These are phyloP conservation scores for Hucho hucho DNA, from an alignment of 2,113 vertebrate species.

Conservation along the genomic window DNA sequence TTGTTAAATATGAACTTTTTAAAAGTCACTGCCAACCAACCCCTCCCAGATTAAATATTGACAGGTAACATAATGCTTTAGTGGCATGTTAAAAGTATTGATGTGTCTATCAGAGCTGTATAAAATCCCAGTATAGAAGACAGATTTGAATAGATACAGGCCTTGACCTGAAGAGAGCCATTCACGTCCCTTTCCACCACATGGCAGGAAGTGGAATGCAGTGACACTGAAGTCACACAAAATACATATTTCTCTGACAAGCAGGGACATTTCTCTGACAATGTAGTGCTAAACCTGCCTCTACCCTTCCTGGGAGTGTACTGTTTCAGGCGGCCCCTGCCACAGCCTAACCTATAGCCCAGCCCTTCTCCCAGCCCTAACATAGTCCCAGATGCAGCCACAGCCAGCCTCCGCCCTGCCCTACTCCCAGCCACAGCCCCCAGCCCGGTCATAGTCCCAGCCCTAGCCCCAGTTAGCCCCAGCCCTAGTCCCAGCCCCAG, in stretches of 20 bases:
- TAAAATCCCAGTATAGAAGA: slow-evolving; percentile 5
- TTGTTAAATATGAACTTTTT: slow-evolving; percentile 61
- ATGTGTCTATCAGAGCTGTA: slow-evolving; percentile 30
- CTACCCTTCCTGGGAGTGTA: too few relatives aligned
- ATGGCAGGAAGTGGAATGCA: not conserved
- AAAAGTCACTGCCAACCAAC: slow-evolving; percentile 38
- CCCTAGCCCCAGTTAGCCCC: too few relatives aligned
- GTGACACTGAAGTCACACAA: not conserved
- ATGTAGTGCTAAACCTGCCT: not conserved
- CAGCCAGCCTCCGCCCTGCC: not conserved
- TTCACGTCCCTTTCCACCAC: not conserved
- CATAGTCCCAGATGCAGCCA: not conserved
- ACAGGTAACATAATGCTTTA: slow-evolving; percentile 41
- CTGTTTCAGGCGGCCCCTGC: not conserved
- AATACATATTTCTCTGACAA: not conserved
- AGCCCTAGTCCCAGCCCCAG: too few relatives aligned
- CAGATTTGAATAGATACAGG: not conserved
- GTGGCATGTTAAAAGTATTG: slow-evolving; percentile 35
- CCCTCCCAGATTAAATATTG: slow-evolving; percentile 65
- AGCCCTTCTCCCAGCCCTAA: not conserved
- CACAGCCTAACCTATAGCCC: not conserved
- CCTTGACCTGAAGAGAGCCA: not conserved
- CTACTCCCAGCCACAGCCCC: not conserved
- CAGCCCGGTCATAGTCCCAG: not conserved
- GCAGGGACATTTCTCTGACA: not conserved